Percentiles rank a stretch among this genome's conserved stretches.
Conservation (phyloP, 1,140 invertebrate species). For the Chelonus insularis region DNA sequence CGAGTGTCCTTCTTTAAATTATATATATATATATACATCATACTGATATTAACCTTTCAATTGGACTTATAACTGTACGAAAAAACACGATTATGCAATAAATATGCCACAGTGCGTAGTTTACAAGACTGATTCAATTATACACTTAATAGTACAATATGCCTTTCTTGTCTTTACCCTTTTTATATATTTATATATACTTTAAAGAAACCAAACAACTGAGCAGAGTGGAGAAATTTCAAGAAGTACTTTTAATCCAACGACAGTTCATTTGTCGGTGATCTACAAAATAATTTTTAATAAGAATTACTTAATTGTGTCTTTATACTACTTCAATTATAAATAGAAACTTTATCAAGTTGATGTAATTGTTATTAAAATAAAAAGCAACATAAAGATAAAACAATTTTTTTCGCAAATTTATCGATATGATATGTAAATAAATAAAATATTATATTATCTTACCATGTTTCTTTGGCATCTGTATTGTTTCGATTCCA, state of each 20-base stretch:
- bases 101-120: conserved; percentile 4
- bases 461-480: conserved; percentile 33
- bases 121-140: conserved; percentile 4
- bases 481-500: conserved; percentile 36
- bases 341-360: no score
- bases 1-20: no score
- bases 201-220: no score
- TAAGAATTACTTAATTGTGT: no score
- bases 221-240: no score
- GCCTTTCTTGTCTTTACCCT: neutral
- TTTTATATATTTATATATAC: neutral
- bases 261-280: neutral
- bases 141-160: conserved; percentile 3
- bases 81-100: neutral
- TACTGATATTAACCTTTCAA: neutral
- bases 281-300: neutral
- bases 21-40: no score
- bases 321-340: no score
- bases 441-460: neutral
- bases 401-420: no score
- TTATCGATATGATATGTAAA: no score
- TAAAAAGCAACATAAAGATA: no score
- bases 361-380: no score
- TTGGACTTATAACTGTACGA: neutral
- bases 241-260: neutral